phyloP scores from a whole-genome alignment of 1,140 invertebrate species.

The Lepidurus apus region DNA sequence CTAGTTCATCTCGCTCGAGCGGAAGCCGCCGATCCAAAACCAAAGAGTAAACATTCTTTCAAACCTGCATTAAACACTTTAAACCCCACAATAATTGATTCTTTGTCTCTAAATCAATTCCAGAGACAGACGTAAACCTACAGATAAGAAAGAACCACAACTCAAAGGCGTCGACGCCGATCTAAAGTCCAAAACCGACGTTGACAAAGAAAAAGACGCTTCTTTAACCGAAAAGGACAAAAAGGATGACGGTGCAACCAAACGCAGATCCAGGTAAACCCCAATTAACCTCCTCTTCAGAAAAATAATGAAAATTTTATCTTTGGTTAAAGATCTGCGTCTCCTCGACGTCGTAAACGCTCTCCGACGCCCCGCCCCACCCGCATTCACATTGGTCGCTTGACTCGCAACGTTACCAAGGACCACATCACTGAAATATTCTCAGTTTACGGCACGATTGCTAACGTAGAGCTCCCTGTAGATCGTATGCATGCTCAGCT shows the following conservation, averaged over 20 bases:
- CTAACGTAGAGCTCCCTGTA: conserved; percentile 79
- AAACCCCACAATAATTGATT: conserved; percentile 34
- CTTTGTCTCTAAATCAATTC: conserved; percentile 35
- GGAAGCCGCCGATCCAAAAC: conserved; percentile 36
- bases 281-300: neutral
- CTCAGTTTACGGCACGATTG: conserved; percentile 81
- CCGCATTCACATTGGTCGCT: conserved; percentile 85
- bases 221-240: conserved; percentile 8
- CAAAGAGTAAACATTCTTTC: conserved; percentile 53
- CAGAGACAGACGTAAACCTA: conserved; percentile 53
- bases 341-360: conserved; percentile 58
- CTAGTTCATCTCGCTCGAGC: conserved; percentile 41
- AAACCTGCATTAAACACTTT: neutral
- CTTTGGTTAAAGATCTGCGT: conserved; percentile 44
- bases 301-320: no score
- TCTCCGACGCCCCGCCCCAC: conserved; percentile 78
- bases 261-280: neutral
- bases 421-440: conserved; percentile 96
- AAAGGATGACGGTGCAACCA: conserved; percentile 24
- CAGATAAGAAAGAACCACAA: neutral
- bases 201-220: conserved; percentile 24
- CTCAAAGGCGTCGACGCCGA: neutral
- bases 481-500: conserved; percentile 81
- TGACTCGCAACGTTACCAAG: conserved; percentile 86
- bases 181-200: neutral